A percentile compares a stretch with the other conserved stretches of the same genome.
Conservation (phyloP, 2,113 vertebrate species). For the Cottus gobio region DNA sequence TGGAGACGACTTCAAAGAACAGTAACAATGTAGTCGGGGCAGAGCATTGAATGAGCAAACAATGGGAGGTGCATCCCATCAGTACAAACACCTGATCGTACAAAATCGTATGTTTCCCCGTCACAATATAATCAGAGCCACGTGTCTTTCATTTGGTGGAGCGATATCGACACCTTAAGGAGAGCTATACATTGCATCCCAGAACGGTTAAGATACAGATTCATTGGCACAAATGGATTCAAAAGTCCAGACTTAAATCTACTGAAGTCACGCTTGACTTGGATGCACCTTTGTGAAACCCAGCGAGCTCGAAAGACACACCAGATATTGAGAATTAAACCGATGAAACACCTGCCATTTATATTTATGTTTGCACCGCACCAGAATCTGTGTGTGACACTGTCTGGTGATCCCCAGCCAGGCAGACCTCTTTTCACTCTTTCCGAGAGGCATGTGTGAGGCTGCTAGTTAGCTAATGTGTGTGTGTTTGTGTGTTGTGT, state of each 20-base stretch:
- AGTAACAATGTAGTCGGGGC: neutral
- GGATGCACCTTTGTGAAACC: conserved; percentile 7
- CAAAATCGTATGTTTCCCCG: too few species aligned
- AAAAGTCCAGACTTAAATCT: conserved; percentile 45
- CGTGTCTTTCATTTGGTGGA: conserved; percentile 1
- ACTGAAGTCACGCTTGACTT: neutral
- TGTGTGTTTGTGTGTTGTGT: conserved; percentile 37
- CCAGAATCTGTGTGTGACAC: conserved; percentile 6
- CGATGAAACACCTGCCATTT: neutral
- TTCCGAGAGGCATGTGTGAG: conserved; percentile 45
- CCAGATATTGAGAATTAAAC: neutral
- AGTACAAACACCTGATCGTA: neutral
- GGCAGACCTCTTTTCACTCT: conserved; percentile 32
- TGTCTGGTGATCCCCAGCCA: conserved; percentile 8
- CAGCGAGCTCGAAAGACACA: neutral
- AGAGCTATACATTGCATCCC: conserved; percentile 5
- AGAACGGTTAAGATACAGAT: conserved; percentile 29
- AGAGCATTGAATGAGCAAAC: neutral
- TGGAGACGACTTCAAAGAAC: neutral
- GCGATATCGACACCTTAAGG: conserved; percentile 27
- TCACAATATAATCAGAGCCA: too few species aligned
- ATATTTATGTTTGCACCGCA: neutral
- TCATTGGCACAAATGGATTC: conserved; percentile 23
- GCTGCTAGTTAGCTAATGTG: conserved; percentile 60
- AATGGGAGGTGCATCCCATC: neutral